Evolutionary conservation across 2,888 invertebrate genomes (phyloP), one percentile per base, ranked within the genome.

Genomic region (Chloroclysta siterata): DNA sequence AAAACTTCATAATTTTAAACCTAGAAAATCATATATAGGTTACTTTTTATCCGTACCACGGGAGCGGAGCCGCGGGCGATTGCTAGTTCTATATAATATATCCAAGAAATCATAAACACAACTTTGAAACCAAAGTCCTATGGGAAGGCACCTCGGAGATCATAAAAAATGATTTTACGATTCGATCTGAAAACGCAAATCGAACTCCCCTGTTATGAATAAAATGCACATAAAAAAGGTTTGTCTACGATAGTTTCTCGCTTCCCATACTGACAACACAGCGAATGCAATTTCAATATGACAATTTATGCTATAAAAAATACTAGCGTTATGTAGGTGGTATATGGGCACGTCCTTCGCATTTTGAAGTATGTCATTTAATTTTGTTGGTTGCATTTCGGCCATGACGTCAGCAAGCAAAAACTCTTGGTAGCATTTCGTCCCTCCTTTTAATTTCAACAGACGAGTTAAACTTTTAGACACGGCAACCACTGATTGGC

Each of bases 131-230:
- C 82, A 81, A 81, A 85, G 80, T 84, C 88, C 83, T 82, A 83
- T 82, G 85, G 85, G 85, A 87, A 79, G 73, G 77, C 80, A 78
- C 83, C 80, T 71, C 73, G 76, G 77, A 82, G 84, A 85, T 84
- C 83, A 82, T 87, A 88, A 89, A 90, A 89, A 87, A 88, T 87
- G 79, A 85, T 87, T 90, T 90, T 89, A 90, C 84, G 88, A 88
- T 87, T 87, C 82, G 83, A 86, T 87, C 86, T 83, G 75, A 77
- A 78, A 78, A 75, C 73, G 79, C 80, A 79, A 82, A 85, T 84
- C 81, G 78, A 82, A 83, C 78, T 76, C 73, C 75, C 75, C 75
- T 82, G 83, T 85, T 87, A 87, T 87, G 84, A 84, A 88, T 87
- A 85, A 85, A 86, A 85, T 80, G 77, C 71, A 84, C 80, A 84